Conservation (phyloP, 2,113 vertebrate genomes). For the Tauraco erythrolophus region DNA sequence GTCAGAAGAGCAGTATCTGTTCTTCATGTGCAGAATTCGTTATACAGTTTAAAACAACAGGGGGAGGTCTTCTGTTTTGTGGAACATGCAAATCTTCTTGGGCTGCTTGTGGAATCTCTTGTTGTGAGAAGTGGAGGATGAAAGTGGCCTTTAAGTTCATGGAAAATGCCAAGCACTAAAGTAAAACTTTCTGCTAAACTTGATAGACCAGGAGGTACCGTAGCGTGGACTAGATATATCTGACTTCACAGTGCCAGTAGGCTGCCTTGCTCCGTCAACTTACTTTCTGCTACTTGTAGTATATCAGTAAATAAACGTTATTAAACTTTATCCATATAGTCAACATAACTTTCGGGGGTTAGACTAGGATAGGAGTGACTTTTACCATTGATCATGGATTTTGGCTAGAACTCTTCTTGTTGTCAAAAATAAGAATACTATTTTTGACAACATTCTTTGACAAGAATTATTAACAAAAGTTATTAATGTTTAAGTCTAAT, state of each 20-base stretch:
- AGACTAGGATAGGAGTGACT: not conserved
- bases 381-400: not conserved
- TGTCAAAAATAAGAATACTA: not conserved
- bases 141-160: not conserved
- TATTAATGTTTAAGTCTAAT: not conserved
- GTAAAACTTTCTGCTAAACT: not conserved
- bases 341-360: not conserved
- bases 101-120: not conserved
- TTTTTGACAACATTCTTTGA: too few relatives aligned
- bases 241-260: not conserved
- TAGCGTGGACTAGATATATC: not conserved
- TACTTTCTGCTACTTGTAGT: rapidly evolving
- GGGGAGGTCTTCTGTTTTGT: not conserved
- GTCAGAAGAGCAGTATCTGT: not conserved
- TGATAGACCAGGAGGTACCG: not conserved
- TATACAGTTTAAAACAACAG: not conserved
- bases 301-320: not conserved
- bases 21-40: not conserved
- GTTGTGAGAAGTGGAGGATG: not conserved
- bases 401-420: not conserved
- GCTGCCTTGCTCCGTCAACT: not conserved
- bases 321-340: not conserved
- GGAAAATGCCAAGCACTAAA: not conserved
- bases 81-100: not conserved
- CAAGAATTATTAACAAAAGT: not conserved